Evolutionary conservation across 2,888 invertebrate species (phyloP).

Genomic region (Pollenia labialis): DNA sequence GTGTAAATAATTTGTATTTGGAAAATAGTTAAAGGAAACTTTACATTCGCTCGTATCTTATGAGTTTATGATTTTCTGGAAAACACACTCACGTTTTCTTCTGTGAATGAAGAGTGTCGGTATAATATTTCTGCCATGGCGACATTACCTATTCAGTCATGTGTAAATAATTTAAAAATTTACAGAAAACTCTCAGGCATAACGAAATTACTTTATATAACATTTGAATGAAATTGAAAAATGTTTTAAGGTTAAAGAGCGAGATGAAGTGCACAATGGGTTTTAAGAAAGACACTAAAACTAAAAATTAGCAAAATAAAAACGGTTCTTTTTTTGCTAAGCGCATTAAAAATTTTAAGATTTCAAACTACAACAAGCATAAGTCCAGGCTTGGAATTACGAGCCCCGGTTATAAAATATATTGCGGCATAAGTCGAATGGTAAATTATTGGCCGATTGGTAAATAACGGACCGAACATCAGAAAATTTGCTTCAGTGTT

Average conservation of each 20-base stretch:
- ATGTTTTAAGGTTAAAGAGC: not conserved
- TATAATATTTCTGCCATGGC: constrained; percentile 34
- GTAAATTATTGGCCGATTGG: too few relatives aligned
- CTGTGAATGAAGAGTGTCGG: not conserved
- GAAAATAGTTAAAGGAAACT: constrained; percentile 22
- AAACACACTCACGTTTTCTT: not conserved
- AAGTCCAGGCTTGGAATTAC: too few relatives aligned
- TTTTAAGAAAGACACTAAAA: not conserved
- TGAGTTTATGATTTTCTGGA: constrained; percentile 23
- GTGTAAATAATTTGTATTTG: constrained; percentile 43
- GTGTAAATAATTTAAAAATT: constrained; percentile 73
- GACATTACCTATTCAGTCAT: constrained; percentile 72
- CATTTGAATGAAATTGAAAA: constrained; percentile 48
- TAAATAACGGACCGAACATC: too few relatives aligned
- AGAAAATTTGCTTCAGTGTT: too few relatives aligned
- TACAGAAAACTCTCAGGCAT: constrained; percentile 62
- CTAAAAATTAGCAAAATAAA: not conserved
- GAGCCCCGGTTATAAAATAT: too few relatives aligned
- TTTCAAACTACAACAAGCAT: too few relatives aligned
- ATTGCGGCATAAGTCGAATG: too few relatives aligned
- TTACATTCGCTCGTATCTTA: constrained; percentile 5
- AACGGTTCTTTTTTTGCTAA: too few relatives aligned
- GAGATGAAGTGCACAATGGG: constrained; percentile 2
- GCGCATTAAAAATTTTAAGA: too few relatives aligned
- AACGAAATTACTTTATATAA: constrained; percentile 44